Evolutionary conservation across 2,113 vertebrate species (phyloP).

Genomic region (Onychostruthus taczanowskii): DNA sequence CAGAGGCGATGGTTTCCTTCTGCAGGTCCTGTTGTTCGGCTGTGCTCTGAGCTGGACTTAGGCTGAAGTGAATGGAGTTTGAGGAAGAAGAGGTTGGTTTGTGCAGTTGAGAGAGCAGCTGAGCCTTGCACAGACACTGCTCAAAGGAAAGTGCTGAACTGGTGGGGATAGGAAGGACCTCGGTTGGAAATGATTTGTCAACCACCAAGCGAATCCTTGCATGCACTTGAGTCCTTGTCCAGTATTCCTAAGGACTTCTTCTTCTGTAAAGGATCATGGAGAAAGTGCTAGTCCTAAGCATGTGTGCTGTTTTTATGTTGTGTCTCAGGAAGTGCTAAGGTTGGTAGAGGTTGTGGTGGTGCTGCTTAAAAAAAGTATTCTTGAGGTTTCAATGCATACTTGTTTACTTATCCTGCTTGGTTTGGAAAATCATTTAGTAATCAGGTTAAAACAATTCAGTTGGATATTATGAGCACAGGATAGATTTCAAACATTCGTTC

Average conservation of each 20-base stretch:
- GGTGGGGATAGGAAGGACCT: background rate
- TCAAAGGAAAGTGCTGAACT: background rate
- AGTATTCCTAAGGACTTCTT: background rate
- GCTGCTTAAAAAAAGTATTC: background rate
- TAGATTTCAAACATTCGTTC: background rate
- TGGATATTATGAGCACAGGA: background rate
- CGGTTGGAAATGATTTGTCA: background rate
- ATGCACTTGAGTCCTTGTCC: background rate
- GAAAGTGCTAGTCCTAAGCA: background rate
- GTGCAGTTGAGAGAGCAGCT: background rate
- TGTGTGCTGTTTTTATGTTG: background rate
- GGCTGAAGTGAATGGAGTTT: background rate
- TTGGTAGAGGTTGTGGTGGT: background rate
- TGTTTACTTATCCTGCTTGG: background rate
- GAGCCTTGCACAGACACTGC: background rate
- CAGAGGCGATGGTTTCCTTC: background rate
- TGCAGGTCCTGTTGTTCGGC: background rate
- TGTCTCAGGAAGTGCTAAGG: background rate
- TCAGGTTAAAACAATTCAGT: constrained; percentile 37
- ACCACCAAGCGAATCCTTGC: background rate
- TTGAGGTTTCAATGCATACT: background rate
- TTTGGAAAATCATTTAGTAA: constrained; percentile 1
- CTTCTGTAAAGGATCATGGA: background rate
- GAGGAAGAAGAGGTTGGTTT: background rate
- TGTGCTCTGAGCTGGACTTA: background rate